A percentile compares a stretch with the other conserved stretches of the same genome.
Evolutionary conservation across 2,888 invertebrate species (phyloP).

Genomic region (Anoncus sp.): DNA sequence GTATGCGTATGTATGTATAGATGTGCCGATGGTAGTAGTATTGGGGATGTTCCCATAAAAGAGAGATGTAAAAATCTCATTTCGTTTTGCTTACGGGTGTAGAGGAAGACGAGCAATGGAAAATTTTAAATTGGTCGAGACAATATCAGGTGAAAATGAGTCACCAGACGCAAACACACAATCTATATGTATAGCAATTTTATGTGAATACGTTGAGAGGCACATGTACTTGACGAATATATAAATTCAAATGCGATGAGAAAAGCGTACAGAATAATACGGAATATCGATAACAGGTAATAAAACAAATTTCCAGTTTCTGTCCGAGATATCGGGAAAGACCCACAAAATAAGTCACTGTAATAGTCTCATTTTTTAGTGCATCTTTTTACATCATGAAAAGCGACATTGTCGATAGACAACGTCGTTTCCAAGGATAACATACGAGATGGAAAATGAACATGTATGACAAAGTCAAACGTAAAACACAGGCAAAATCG

Average conservation of each 20-base stretch:
- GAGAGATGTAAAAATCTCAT: slow-evolving; percentile 53
- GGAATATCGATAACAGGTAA: no score
- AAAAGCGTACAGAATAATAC: no score
- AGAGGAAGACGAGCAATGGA: slow-evolving; percentile 29
- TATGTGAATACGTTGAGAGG: neutral
- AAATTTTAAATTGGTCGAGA: slow-evolving; percentile 36
- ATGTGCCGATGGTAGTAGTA: neutral
- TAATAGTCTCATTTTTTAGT: no score
- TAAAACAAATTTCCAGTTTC: no score
- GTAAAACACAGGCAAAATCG: neutral
- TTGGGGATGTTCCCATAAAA: neutral
- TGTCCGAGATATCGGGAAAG: no score
- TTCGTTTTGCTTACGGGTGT: slow-evolving; percentile 19
- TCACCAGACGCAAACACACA: neutral
- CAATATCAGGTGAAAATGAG: slow-evolving; percentile 8
- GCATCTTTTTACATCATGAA: no score
- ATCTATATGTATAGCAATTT: neutral
- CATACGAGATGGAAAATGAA: neutral
- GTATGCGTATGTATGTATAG: neutral
- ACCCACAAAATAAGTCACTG: no score
- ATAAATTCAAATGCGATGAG: no score
- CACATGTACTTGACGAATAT: no score
- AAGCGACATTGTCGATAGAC: no score
- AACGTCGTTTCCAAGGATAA: neutral
- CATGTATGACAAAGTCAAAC: neutral